These are phyloP conservation scores for human (Homo sapiens) DNA, from an alignment of 2,113 vertebrate genomes.

Conservation along the genomic window GRCh38 chr5:21941001-21941500, in stretches of 20 bases:
- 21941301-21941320: constrained; percentile 16
- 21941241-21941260: constrained; percentile 20
- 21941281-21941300: neutral
- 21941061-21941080: constrained; percentile 50
- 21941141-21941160: constrained; percentile 65
- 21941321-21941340: neutral
- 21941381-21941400: neutral
- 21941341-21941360: constrained; percentile 23
- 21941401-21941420: neutral
- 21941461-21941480: constrained; percentile 54
- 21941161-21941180: constrained; percentile 52
- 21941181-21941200: constrained; percentile 39
- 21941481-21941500: constrained; percentile 17
- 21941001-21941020: neutral
- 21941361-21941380: neutral
- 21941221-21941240: constrained; percentile 8
- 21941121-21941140: constrained; percentile 63
- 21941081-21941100: constrained; percentile 55
- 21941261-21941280: constrained; percentile 6
- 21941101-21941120: constrained; percentile 55
- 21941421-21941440: neutral
- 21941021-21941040: constrained; percentile 1
- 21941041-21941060: constrained; percentile 24
- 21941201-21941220: constrained; percentile 45
- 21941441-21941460: neutral